Evolutionary conservation across 2,797 vertebrate genomes (phyloP).

Genomic region (Phoeniculus purpureus): DNA sequence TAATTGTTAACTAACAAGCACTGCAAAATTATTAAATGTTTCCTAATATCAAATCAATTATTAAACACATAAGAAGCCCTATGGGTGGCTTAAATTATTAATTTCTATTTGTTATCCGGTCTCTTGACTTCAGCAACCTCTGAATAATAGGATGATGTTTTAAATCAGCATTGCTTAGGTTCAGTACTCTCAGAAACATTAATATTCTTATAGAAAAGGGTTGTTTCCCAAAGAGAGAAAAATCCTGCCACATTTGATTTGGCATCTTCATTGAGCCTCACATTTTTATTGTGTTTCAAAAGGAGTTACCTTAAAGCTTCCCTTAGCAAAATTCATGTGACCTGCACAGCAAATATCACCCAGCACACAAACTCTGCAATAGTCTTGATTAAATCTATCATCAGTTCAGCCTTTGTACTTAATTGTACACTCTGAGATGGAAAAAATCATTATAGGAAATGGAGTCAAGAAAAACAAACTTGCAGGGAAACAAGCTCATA

Average conservation of each 20-base stretch:
- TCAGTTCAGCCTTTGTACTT: background rate
- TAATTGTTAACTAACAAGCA: background rate
- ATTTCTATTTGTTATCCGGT: background rate
- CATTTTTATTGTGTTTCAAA: background rate
- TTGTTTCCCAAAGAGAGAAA: background rate
- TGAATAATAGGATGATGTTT: background rate
- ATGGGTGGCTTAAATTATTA: background rate
- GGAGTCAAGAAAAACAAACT: slow-evolving; percentile 2
- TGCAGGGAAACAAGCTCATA: background rate
- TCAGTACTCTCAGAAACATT: background rate
- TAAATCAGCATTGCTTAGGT: background rate
- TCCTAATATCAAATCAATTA: background rate
- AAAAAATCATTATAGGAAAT: slow-evolving; percentile 23
- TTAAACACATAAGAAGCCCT: background rate
- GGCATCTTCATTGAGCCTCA: background rate
- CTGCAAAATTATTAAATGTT: background rate
- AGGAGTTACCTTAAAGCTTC: background rate
- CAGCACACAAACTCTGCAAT: background rate
- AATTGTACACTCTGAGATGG: background rate
- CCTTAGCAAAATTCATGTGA: background rate
- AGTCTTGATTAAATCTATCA: background rate
- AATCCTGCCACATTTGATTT: background rate
- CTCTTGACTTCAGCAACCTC: background rate
- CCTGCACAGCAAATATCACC: background rate
- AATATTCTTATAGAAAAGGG: background rate